Evolutionary conservation across 1,140 invertebrate species (phyloP), one percentile per base, ranked within the genome.

Genomic region (Stegodyphus mimosarum): DNA sequence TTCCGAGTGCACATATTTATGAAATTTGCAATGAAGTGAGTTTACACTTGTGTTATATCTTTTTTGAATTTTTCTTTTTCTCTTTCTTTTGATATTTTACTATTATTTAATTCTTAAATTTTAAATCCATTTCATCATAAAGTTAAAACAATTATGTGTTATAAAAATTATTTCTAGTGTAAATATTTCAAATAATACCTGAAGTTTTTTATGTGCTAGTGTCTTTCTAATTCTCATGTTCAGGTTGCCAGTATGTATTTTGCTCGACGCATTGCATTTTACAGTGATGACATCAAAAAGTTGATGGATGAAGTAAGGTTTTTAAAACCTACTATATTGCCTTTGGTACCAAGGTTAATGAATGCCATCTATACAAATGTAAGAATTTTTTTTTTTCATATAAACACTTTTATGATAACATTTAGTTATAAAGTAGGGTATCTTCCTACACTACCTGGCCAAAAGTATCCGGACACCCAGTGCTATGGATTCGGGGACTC

Each of bases 241-340:
- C 67, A 89, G 88, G 79, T 80, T 15, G 95, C 94, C 70, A 93
- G 97, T 89, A 96, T 96, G 90, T 94, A 96, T 92, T 93, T 95
- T 85, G 98, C 97, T 83, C 98, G 95, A 48, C 93, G 94, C 60
- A 96, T 99, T 10, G 98, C 98, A n/a, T 99, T 98, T 92, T 99
- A 94, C 90, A 93, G 94, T 67, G 98, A 98, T 33, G 96, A 99
- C 90, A 96, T 99, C 73, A 94, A 95, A 89, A 92, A 93, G 87
- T 90, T 99, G 79, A 93, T 95, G 9, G 97, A 99, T 84, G 98
- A 99, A 89, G 94, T 99, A 92, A 95, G 94, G 90, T 94, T 94
- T n/a, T 91, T 99, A 13, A 95, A 94, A 89, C 98, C 98, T 0
- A 99, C 97, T 5, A 94, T 99, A 55, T 96, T 98, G 90, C 96